phyloP scores from a whole-genome alignment of 2,113 vertebrate species.

The Apodemus speciosus region DNA sequence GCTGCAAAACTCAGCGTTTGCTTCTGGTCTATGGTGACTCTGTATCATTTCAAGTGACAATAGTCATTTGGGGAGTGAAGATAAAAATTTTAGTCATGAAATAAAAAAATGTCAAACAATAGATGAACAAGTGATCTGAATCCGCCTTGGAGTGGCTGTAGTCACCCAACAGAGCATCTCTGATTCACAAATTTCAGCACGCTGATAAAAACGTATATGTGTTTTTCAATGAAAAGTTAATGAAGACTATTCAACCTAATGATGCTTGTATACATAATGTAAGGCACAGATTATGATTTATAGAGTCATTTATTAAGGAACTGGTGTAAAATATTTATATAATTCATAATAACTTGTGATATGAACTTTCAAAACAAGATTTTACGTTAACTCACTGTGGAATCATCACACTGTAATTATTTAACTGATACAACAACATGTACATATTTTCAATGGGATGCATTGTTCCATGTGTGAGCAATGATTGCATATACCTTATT shows the following conservation, averaged over 20 bases:
- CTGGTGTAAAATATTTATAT: background rate
- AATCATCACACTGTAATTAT: background rate
- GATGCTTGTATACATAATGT: background rate
- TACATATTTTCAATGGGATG: background rate
- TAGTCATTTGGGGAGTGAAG: constrained; percentile 5
- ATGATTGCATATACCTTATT: background rate
- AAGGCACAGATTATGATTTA: background rate
- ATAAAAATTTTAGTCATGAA: constrained; percentile 6
- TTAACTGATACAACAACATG: background rate
- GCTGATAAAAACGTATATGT: background rate
- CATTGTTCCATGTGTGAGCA: background rate
- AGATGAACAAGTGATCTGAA: background rate
- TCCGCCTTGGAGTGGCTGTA: background rate
- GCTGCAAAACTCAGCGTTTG: background rate
- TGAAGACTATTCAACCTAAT: background rate
- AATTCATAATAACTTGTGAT: constrained; percentile 17
- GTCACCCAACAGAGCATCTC: background rate
- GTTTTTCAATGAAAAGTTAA: constrained; percentile 33
- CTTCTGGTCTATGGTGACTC: background rate
- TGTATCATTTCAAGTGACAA: background rate
- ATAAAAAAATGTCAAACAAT: background rate
- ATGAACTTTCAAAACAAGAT: background rate
- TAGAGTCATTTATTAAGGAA: constrained; percentile 16
- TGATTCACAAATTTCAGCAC: background rate
- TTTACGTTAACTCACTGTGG: background rate